Percentiles rank a stretch among this genome's conserved stretches.
These are phyloP conservation scores for Ormia ochracea DNA, from an alignment of 2,888 invertebrate genomes.

Conservation along the genomic window DNA sequence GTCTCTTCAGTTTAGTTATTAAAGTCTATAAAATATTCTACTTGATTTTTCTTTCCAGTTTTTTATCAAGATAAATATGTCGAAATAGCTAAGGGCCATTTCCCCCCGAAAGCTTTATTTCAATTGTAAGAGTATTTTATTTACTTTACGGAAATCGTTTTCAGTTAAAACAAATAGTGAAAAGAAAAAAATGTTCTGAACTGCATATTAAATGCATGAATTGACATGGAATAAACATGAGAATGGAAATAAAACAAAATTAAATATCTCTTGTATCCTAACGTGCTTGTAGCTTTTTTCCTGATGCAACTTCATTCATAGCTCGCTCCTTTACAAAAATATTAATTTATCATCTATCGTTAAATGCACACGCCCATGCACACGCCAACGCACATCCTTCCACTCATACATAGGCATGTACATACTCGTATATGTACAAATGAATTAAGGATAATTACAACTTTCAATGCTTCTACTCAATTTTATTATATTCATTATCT, in stretches of 20 bases:
- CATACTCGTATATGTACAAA: too few species aligned
- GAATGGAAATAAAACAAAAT: background rate
- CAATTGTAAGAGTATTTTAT: background rate
- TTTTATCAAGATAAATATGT: background rate
- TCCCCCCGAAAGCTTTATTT: background rate
- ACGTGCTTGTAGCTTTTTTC: background rate
- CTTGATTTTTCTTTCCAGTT: constrained; percentile 8
- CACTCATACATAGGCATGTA: too few species aligned
- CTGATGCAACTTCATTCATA: background rate
- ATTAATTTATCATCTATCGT: constrained; percentile 38
- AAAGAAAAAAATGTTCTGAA: constrained; percentile 21
- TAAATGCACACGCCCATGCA: background rate
- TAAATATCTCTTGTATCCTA: background rate
- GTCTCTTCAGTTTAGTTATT: constrained; percentile 11
- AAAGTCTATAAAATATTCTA: constrained; percentile 16
- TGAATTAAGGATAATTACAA: constrained; percentile 34
- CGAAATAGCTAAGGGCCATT: constrained; percentile 29
- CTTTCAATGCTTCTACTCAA: background rate
- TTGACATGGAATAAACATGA: constrained; percentile 18
- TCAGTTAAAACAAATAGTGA: constrained; percentile 36
- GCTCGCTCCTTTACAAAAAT: constrained; percentile 1
- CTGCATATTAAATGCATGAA: constrained; percentile 53
- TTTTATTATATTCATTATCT: background rate
- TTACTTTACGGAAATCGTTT: constrained; percentile 32
- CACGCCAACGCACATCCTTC: too few species aligned